A percentile compares a stretch with the other conserved stretches of the same genome.
Conservation (phyloP, 2,888 invertebrate genomes). For the Melangyna quadrimaculata region DNA sequence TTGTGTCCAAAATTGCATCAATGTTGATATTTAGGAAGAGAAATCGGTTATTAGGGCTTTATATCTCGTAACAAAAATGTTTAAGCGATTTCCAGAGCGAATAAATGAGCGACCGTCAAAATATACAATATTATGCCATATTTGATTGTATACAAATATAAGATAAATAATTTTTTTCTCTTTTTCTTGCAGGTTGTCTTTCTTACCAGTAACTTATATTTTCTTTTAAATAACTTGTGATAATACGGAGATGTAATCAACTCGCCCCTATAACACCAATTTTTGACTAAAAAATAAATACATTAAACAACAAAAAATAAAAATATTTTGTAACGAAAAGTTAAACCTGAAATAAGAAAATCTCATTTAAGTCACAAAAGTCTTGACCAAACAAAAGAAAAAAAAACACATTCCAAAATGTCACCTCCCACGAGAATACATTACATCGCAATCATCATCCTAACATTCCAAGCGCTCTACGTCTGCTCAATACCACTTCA, state of each 20-base stretch:
- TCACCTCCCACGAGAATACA: constrained; percentile 47
- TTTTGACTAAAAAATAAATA: background rate
- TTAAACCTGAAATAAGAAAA: background rate
- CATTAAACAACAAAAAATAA: background rate
- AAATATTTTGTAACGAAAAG: background rate
- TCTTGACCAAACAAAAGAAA: constrained; percentile 13
- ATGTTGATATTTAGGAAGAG: no score
- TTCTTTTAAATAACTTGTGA: constrained; percentile 50
- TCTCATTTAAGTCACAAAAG: background rate
- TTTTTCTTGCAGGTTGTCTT: constrained; percentile 74
- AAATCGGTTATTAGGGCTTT: no score
- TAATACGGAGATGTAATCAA: constrained; percentile 77
- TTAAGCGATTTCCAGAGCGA: no score
- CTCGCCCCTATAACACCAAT: constrained; percentile 72
- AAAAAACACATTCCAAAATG: constrained; percentile 12
- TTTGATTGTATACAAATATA: no score
- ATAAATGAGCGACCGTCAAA: no score
- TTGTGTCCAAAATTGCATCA: no score
- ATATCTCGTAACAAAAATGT: no score
- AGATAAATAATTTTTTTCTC: constrained; percentile 17
- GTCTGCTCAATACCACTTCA: constrained; percentile 58
- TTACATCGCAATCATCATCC: constrained; percentile 72
- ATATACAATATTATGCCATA: no score
- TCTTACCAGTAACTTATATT: constrained; percentile 44
- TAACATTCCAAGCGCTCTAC: constrained; percentile 76